A percentile compares a stretch with the other conserved stretches of the same genome.
These are phyloP conservation scores for Rhinoraja longicauda DNA, from an alignment of 2,797 vertebrate species.

Conservation along the genomic window DNA sequence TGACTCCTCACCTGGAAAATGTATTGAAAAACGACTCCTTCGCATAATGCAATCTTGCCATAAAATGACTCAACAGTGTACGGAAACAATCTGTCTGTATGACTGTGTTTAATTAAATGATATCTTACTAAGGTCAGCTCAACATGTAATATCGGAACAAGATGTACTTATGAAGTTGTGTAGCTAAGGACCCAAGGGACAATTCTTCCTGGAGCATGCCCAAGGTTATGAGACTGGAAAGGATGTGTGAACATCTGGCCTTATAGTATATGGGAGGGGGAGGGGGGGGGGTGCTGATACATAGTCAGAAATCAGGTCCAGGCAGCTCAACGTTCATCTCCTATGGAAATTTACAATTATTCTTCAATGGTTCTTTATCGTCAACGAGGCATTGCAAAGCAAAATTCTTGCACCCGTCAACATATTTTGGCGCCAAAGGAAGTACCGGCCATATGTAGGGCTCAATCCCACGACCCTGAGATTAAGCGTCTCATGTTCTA, in stretches of 20 bases:
- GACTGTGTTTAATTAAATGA: neutral
- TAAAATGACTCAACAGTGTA: neutral
- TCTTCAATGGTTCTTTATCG: too few relatives aligned
- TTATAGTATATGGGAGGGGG: neutral
- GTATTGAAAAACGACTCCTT: neutral
- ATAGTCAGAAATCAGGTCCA: neutral
- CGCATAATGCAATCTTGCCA: neutral
- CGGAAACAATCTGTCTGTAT: neutral
- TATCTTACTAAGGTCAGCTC: neutral
- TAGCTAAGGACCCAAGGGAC: neutral
- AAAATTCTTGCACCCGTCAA: too few relatives aligned
- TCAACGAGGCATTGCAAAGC: too few relatives aligned
- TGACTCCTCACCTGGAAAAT: neutral
- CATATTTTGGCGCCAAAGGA: too few relatives aligned
- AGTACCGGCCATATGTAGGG: too few relatives aligned
- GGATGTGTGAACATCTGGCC: neutral
- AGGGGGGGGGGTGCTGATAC: neutral
- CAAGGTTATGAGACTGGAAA: slow-evolving; percentile 9
- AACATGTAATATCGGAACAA: neutral
- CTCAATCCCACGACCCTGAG: too few relatives aligned
- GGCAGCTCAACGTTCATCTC: neutral
- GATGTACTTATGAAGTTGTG: neutral
- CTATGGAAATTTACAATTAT: neutral
- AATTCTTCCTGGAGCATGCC: neutral
- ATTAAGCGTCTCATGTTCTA: too few relatives aligned